Percentiles rank a stretch among this genome's conserved stretches.
These are phyloP conservation scores for Ambastaia sidthimunki DNA, from an alignment of 2,797 vertebrate species.

Conservation along the genomic window DNA sequence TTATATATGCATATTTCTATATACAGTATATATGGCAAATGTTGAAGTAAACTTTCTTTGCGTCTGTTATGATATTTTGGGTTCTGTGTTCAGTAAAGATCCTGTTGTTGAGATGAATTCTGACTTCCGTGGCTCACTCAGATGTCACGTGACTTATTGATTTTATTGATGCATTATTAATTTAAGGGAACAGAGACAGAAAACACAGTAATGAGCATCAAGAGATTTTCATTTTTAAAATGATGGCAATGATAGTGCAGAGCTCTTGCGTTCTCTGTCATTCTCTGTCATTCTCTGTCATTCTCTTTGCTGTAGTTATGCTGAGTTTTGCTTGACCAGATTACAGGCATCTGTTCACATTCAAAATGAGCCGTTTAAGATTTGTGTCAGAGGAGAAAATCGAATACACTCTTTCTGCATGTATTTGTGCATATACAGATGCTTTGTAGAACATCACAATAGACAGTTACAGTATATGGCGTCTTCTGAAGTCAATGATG, in stretches of 20 bases:
- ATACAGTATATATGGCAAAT: too few relatives aligned
- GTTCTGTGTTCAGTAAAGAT: not conserved
- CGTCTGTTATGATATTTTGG: slow-evolving; percentile 16
- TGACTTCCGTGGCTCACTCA: slow-evolving; percentile 5
- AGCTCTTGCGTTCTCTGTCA: not conserved
- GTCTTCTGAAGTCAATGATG: too few relatives aligned
- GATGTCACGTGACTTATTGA: slow-evolving; percentile 37
- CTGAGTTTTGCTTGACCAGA: too few relatives aligned
- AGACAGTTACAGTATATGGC: too few relatives aligned
- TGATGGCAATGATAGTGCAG: not conserved
- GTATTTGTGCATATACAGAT: not conserved
- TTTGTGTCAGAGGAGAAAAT: not conserved
- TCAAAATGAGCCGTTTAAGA: slow-evolving; percentile 10
- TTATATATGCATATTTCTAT: not conserved
- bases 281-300: too few relatives aligned
- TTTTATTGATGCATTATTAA: slow-evolving; percentile 24
- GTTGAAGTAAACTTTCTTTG: too few relatives aligned
- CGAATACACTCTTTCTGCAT: not conserved
- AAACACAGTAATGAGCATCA: slow-evolving; percentile 20
- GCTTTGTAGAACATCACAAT: too few relatives aligned
- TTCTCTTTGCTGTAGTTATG: not conserved
- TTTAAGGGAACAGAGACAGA: slow-evolving; percentile 13
- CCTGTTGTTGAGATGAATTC: not conserved
- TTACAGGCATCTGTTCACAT: slow-evolving; percentile 15
- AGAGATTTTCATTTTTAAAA: slow-evolving; percentile 16